phyloP scores from a whole-genome alignment of 2,113 vertebrate genomes.

The western clawed frog (Xenopus tropicalis) region DNA sequence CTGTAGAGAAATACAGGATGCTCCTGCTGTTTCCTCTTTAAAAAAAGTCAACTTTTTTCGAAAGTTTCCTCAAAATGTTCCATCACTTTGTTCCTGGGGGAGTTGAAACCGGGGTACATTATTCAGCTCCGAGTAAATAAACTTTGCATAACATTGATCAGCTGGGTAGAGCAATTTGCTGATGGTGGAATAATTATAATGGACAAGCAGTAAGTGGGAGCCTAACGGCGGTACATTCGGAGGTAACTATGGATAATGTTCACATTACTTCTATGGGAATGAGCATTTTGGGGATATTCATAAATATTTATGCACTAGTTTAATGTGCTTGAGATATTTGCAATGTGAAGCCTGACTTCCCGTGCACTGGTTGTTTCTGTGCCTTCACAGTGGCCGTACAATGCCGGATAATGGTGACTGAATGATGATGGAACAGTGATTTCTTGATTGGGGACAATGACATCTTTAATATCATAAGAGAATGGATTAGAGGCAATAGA shows the following conservation, averaged over 20 bases:
- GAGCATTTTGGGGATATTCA: neutral
- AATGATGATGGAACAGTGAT: no score
- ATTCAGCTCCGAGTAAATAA: slow-evolving; percentile 51
- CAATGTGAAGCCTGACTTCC: no score
- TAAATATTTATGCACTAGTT: neutral
- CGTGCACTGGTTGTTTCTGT: no score
- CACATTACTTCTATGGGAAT: neutral
- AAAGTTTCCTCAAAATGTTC: slow-evolving; percentile 55
- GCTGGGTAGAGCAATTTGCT: slow-evolving; percentile 51
- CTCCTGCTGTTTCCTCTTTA: slow-evolving; percentile 62
- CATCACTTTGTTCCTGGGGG: slow-evolving; percentile 49
- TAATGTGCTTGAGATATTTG: no score
- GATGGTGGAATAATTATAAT: slow-evolving; percentile 49
- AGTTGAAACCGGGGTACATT: slow-evolving; percentile 52
- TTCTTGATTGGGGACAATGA: no score
- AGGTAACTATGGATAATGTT: neutral
- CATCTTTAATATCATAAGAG: no score
- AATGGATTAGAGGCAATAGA: no score
- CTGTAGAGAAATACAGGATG: slow-evolving; percentile 65
- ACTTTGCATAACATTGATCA: slow-evolving; percentile 48
- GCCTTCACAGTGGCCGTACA: no score
- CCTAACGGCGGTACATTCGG: neutral
- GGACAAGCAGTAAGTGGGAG: slow-evolving; percentile 35
- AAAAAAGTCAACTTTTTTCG: slow-evolving; percentile 53
- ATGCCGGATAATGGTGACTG: no score